phyloP scores from a whole-genome alignment of 2,797 vertebrate genomes.

The Cirrhinus molitorella region DNA sequence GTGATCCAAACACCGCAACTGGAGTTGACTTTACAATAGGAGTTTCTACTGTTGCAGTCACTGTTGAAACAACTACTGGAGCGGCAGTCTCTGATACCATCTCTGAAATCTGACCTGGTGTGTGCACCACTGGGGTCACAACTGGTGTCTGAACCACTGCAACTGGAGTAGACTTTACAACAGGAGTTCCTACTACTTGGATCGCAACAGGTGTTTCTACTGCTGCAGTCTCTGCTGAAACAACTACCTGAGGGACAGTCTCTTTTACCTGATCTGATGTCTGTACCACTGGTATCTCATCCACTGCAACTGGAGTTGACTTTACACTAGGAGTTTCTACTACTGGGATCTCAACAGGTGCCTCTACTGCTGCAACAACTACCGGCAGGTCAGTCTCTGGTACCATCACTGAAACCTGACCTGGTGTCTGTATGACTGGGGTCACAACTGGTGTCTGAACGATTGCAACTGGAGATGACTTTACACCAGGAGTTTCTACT shows the following conservation, averaged over 20 bases:
- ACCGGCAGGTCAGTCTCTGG: not conserved
- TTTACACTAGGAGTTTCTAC: not conserved
- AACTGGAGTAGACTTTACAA: not conserved
- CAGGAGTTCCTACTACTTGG: not conserved
- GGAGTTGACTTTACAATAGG: not conserved
- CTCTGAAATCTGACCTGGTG: not conserved
- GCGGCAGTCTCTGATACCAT: constrained; percentile 21
- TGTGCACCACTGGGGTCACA: not conserved
- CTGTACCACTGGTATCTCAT: not conserved
- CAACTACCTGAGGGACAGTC: not conserved
- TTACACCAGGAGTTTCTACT: not conserved
- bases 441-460: constrained; percentile 7
- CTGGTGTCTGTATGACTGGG: not conserved
- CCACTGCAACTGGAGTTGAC: not conserved
- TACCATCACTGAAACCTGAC: not conserved
- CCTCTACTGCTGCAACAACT: not conserved
- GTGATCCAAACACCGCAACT: not conserved
- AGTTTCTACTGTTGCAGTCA: not conserved
- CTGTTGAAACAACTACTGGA: not conserved
- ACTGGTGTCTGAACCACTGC: not conserved
- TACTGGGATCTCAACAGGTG: not conserved
- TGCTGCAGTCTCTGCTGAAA: not conserved
- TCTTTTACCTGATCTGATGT: constrained; percentile 14
- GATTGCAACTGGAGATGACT: not conserved
- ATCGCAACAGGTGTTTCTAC: not conserved